A percentile compares a stretch with the other conserved stretches of the same genome.
These are phyloP conservation scores for Plecturocebus donacophilus DNA, from an alignment of 2,113 vertebrate species.

Conservation along the genomic window DNA sequence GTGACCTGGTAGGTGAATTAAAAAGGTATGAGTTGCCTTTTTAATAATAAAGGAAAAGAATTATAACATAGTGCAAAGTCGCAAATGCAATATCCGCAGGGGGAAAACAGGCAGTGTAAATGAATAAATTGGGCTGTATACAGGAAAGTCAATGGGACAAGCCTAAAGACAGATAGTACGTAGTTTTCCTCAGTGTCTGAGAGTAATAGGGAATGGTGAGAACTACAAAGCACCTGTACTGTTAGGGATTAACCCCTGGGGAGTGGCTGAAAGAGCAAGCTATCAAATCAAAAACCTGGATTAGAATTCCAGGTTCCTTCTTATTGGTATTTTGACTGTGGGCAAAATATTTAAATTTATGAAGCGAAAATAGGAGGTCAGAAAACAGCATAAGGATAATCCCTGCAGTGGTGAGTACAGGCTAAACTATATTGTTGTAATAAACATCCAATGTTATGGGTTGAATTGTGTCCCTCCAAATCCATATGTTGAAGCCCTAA, in stretches of 20 bases:
- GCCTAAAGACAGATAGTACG: not conserved
- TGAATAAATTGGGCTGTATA: not conserved
- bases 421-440: not conserved
- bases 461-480: not conserved
- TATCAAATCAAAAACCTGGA: not conserved
- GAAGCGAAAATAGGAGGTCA: not conserved
- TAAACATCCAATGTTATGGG: not conserved
- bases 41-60: not conserved
- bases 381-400: not conserved
- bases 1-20: not conserved
- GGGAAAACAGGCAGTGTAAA: not conserved
- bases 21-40: not conserved
- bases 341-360: not conserved
- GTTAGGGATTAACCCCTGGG: not conserved
- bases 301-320: not conserved
- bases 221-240: not conserved
- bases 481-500: not conserved
- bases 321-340: not conserved
- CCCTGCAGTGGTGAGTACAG: not conserved
- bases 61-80: not conserved
- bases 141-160: not conserved
- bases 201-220: not conserved
- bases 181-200: not conserved
- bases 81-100: not conserved
- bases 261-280: not conserved